Percentiles rank a stretch among this genome's conserved stretches.
phyloP scores from a whole-genome alignment of 1,140 invertebrate species.

The Heterodera carotae region DNA sequence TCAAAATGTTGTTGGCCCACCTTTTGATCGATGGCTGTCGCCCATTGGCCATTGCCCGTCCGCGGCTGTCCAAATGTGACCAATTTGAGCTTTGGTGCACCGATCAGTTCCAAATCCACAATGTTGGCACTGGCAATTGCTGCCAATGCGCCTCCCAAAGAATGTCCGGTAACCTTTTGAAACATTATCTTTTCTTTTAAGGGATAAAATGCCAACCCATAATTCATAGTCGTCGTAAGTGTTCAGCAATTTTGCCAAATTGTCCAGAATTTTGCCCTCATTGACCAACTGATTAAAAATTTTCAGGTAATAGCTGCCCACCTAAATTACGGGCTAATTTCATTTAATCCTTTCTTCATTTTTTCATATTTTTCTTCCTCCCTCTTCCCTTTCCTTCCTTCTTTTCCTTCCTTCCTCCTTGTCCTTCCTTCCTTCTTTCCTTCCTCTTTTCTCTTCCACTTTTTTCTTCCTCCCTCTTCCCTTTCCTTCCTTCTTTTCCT shows the following conservation, averaged over 20 bases:
- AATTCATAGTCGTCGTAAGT: constrained; percentile 23
- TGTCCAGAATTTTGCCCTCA: constrained; percentile 5
- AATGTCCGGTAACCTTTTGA: constrained; percentile 32
- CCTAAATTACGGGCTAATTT: constrained; percentile 8
- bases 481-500: no score
- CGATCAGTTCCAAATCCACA: constrained; percentile 30
- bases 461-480: no score
- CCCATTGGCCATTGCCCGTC: constrained; percentile 47
- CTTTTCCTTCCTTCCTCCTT: no score
- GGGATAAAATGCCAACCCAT: constrained; percentile 11
- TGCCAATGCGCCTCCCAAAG: constrained; percentile 33
- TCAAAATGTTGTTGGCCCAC: constrained; percentile 15
- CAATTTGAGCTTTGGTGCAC: constrained; percentile 42
- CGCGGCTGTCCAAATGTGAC: constrained; percentile 55
- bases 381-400: no score
- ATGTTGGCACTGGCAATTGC: constrained; percentile 34
- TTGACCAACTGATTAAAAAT: constrained; percentile 19
- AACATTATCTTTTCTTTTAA: constrained; percentile 5
- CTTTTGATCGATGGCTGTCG: constrained; percentile 38
- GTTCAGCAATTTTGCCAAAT: not conserved
- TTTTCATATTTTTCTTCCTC: no score
- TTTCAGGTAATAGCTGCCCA: constrained; percentile 13
- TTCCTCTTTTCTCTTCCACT: no score
- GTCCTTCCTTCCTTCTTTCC: no score
- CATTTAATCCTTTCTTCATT: no score